Percentiles rank a stretch among this genome's conserved stretches.
phyloP scores from a whole-genome alignment of 1,140 invertebrate genomes.

The Eciton burchellii region DNA sequence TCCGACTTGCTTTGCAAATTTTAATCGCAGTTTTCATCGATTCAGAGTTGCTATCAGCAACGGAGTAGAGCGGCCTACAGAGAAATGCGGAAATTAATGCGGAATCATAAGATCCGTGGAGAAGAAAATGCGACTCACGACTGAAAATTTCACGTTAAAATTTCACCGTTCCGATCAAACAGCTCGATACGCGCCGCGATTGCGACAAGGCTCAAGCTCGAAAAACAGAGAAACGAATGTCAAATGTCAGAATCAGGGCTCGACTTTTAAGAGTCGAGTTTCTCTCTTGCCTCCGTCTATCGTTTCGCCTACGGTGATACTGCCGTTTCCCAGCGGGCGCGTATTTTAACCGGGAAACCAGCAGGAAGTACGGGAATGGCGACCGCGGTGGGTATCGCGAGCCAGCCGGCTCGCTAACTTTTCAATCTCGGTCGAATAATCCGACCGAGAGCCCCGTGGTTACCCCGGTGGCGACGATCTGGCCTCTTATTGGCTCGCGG shows the following conservation, averaged over 20 bases:
- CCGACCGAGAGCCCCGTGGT: conserved; percentile 78
- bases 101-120: not conserved
- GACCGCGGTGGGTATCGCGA: conserved; percentile 47
- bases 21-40: not conserved
- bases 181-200: too few species aligned
- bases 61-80: not conserved
- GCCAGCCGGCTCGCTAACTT: conserved; percentile 81
- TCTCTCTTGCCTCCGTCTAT: not conserved
- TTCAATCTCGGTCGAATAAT: conserved; percentile 86
- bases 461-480: conserved; percentile 84
- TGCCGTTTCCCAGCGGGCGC: not conserved
- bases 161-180: not conserved
- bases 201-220: too few species aligned
- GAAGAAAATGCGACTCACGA: not conserved
- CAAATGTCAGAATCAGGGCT: too few species aligned
- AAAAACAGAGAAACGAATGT: too few species aligned
- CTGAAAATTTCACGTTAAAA: not conserved
- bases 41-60: too few species aligned
- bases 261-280: not conserved
- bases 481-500: conserved; percentile 81
- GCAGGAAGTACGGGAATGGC: conserved; percentile 35
- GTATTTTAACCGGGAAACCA: conserved; percentile 9
- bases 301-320: not conserved
- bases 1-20: conserved; percentile 52
- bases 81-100: conserved; percentile 1